Percentiles rank a stretch among this genome's conserved stretches.
phyloP scores from a whole-genome alignment of 2,113 vertebrate genomes.

The Odobenus rosmarus region DNA sequence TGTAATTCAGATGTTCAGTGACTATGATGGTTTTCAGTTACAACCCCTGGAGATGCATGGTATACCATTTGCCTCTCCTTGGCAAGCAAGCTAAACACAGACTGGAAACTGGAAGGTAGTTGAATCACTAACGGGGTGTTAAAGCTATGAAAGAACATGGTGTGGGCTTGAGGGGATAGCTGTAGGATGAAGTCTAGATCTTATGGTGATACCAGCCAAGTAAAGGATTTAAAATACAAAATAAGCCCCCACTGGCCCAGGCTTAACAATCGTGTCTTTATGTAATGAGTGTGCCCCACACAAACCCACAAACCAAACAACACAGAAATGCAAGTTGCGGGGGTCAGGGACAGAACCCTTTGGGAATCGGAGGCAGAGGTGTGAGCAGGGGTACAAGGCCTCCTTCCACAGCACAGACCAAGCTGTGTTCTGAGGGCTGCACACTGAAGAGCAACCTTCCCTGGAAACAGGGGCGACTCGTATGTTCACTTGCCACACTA shows the following conservation, averaged over 20 bases:
- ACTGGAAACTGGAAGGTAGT: not conserved
- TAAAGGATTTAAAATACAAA: not conserved
- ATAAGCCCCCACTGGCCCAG: not conserved
- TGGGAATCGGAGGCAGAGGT: not conserved
- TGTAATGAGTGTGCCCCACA: not conserved
- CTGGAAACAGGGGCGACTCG: rapidly evolving
- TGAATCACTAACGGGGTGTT: not conserved
- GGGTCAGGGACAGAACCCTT: rapidly evolving
- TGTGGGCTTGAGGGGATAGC: not conserved
- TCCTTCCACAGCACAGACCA: too few species aligned
- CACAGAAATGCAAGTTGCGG: not conserved
- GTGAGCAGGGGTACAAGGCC: not conserved
- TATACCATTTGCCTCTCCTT: not conserved
- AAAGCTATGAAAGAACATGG: not conserved
- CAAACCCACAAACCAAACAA: not conserved
- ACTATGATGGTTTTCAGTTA: not conserved
- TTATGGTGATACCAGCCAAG: not conserved
- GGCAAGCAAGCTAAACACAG: rapidly evolving
- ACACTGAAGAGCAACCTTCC: rapidly evolving
- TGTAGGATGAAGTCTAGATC: not conserved
- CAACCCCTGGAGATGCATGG: rapidly evolving
- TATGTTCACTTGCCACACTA: rapidly evolving
- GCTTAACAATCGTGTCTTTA: not conserved
- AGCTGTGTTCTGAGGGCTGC: rapidly evolving
- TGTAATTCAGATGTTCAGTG: not conserved